These are phyloP conservation scores for Chymomyza procnemis DNA, from an alignment of 2,888 invertebrate species.

Conservation along the genomic window DNA sequence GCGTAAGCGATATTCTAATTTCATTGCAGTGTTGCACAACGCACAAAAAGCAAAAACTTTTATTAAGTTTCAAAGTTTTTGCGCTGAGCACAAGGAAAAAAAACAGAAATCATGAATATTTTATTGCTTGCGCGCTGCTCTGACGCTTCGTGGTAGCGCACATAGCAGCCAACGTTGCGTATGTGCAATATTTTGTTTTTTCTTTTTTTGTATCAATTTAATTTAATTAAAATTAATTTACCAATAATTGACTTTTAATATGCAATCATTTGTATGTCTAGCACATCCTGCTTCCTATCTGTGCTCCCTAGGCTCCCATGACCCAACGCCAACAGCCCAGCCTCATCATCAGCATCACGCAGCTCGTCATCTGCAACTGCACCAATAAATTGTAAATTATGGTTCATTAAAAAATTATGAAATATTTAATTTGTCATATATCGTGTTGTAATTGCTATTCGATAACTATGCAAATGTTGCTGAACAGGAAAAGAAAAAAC, in stretches of 20 bases:
- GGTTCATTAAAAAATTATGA: constrained; percentile 49
- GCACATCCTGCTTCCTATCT: constrained; percentile 5
- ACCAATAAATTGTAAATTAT: constrained; percentile 22
- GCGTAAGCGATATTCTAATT: constrained; percentile 41
- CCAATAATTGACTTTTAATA: constrained; percentile 69
- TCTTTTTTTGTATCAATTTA: constrained; percentile 39
- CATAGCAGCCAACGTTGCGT: constrained; percentile 45
- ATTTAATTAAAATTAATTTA: constrained; percentile 68
- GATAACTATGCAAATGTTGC: background rate
- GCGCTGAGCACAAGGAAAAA: constrained; percentile 1
- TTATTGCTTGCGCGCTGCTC: constrained; percentile 38
- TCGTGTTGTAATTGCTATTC: background rate
- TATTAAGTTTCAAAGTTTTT: constrained; percentile 51
- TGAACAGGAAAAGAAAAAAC: background rate
- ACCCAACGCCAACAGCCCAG: background rate
- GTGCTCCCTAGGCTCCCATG: background rate
- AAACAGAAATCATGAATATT: constrained; percentile 55
- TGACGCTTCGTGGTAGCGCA: constrained; percentile 12
- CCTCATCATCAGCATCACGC: background rate
- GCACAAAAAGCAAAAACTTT: constrained; percentile 39
- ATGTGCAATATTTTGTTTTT: constrained; percentile 33
- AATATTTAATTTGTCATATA: constrained; percentile 29
- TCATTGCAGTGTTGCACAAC: constrained; percentile 14
- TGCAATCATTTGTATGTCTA: constrained; percentile 55
- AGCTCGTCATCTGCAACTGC: background rate